A percentile compares a stretch with the other conserved stretches of the same genome.
Evolutionary conservation across 2,113 vertebrate genomes (phyloP).

Genomic region (Dipodomys ordii): DNA sequence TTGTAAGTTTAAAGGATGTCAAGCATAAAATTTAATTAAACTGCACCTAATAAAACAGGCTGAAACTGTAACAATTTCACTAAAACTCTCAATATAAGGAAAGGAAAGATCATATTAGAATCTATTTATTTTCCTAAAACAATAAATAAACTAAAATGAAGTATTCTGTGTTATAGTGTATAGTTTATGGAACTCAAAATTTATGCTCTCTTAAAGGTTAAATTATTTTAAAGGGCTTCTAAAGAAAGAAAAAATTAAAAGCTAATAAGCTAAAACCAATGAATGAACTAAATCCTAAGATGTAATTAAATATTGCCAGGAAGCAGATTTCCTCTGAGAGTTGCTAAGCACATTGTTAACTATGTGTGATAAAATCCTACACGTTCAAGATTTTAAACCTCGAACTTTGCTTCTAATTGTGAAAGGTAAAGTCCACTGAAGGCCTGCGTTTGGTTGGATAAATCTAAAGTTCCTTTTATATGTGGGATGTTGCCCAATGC

Average conservation of each 20-base stretch:
- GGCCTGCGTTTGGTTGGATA: background rate
- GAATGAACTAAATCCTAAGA: background rate
- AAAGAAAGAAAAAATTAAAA: background rate
- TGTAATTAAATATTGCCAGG: background rate
- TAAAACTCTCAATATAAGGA: background rate
- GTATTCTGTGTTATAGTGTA: background rate
- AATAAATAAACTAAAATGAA: background rate
- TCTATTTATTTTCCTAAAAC: background rate
- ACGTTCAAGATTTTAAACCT: background rate
- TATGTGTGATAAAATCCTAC: background rate
- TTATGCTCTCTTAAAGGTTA: background rate
- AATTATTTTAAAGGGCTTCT: background rate
- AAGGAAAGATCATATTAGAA: background rate
- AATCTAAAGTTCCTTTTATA: background rate
- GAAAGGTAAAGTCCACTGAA: background rate
- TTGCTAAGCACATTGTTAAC: background rate
- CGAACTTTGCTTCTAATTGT: background rate
- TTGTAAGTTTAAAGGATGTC: background rate
- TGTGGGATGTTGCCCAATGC: rapidly evolving
- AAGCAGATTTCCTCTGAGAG: background rate
- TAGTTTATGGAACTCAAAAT: background rate
- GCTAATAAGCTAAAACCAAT: background rate
- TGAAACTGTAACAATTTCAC: background rate
- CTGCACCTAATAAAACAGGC: background rate
- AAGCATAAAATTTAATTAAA: background rate